Percentiles rank a stretch among this genome's conserved stretches.
These are phyloP conservation scores for Ammospiza nelsoni DNA, from an alignment of 2,113 vertebrate species.

Conservation along the genomic window DNA sequence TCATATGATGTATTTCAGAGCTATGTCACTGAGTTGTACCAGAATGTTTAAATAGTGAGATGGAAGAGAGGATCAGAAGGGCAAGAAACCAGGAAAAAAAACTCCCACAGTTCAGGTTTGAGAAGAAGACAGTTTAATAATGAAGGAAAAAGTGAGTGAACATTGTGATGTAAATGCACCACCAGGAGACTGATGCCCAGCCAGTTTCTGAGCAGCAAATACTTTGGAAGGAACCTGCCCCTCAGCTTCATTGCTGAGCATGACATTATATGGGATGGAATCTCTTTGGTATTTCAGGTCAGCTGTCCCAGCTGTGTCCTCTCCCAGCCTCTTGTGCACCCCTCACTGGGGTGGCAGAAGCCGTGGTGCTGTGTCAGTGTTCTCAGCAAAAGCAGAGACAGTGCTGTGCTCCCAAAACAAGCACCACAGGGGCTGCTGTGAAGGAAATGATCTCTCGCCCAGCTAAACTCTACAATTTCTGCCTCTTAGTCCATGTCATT, in stretches of 20 bases:
- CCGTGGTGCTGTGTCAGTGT: not conserved
- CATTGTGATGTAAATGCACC: not conserved
- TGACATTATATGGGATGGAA: not conserved
- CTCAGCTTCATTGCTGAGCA: not conserved
- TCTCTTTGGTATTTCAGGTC: constrained; percentile 44
- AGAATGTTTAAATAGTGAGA: not conserved
- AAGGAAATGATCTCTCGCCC: not conserved
- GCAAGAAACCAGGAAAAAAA: not conserved
- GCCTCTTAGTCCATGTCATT: not conserved
- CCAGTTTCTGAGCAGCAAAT: not conserved
- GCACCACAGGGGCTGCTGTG: not conserved
- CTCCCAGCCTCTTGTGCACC: not conserved
- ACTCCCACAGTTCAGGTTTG: not conserved
- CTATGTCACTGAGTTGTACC: not conserved
- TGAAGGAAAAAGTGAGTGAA: not conserved
- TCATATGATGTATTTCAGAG: fast-evolving
- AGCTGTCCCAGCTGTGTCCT: constrained; percentile 59
- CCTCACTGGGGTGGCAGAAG: not conserved
- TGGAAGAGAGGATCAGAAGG: not conserved
- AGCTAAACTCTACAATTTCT: not conserved
- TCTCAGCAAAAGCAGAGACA: not conserved
- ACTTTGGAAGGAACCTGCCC: not conserved
- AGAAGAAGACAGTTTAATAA: not conserved
- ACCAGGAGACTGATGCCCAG: not conserved
- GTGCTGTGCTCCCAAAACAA: not conserved